Conservation (phyloP, 1,140 invertebrate genomes). For the Drosophila sucinea region DNA sequence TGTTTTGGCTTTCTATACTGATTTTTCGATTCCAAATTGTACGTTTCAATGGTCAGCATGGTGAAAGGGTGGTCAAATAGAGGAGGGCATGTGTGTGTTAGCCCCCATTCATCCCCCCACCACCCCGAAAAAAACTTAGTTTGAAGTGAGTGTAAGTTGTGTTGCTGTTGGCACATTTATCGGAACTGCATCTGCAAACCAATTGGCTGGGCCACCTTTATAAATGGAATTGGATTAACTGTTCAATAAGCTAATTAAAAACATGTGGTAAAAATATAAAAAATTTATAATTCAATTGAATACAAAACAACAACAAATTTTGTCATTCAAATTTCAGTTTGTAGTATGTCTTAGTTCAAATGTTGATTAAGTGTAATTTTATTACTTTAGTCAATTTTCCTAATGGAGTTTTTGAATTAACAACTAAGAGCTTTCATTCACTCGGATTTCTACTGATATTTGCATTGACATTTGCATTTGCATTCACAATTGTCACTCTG, state of each 20-base stretch:
- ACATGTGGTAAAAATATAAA: conserved; percentile 42
- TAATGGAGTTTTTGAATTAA: conserved; percentile 16
- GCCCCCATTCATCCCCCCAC: no score
- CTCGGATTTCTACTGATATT: neutral
- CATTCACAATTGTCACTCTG: neutral
- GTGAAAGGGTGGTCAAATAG: conserved; percentile 17
- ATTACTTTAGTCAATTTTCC: neutral
- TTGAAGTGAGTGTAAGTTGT: conserved; percentile 50
- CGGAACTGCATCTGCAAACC: conserved; percentile 49
- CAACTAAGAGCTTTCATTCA: neutral
- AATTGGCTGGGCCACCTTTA: conserved; percentile 51
- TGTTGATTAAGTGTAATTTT: neutral
- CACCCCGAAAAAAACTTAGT: conserved; percentile 11
- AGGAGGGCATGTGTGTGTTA: conserved; percentile 12
- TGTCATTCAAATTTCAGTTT: neutral
- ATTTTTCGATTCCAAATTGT: conserved; percentile 79
- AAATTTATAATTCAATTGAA: conserved; percentile 3
- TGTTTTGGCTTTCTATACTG: conserved; percentile 71
- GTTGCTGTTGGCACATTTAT: conserved; percentile 56
- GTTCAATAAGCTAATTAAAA: conserved; percentile 76
- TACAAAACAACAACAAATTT: neutral
- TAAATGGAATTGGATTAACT: conserved; percentile 33
- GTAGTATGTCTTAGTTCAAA: neutral
- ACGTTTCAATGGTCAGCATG: conserved; percentile 65
- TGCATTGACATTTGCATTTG: neutral